Conservation (phyloP, 2,797 vertebrate genomes). For the Mus minutoides region DNA sequence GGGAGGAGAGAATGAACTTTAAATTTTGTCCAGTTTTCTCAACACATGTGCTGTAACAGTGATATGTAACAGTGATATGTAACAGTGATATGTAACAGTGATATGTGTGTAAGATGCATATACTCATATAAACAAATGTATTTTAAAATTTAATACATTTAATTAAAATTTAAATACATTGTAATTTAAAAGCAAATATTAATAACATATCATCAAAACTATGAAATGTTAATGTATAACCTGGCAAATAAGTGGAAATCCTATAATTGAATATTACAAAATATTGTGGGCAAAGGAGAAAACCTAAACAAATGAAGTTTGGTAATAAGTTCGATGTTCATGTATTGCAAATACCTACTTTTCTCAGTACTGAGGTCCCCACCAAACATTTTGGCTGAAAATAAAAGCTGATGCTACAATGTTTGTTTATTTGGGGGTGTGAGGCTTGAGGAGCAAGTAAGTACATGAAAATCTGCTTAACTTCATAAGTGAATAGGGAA, state of each 20-base stretch:
- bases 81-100: too few species aligned
- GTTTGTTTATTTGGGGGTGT: not conserved
- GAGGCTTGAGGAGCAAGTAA: not conserved
- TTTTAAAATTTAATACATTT: too few species aligned
- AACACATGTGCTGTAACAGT: not conserved
- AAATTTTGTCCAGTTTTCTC: not conserved
- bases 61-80: too few species aligned
- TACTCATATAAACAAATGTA: not conserved
- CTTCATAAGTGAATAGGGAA: not conserved
- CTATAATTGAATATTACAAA: not conserved
- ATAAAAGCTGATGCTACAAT: not conserved
- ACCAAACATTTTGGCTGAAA: not conserved
- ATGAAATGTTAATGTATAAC: not conserved
- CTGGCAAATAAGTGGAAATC: not conserved
- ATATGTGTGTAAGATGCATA: not conserved
- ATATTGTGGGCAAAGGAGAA: not conserved
- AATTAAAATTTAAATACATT: too few species aligned
- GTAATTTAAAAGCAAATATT: not conserved
- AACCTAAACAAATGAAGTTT: not conserved
- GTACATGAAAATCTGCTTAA: not conserved
- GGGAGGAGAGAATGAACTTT: not conserved
- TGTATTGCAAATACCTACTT: not conserved
- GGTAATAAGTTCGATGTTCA: not conserved
- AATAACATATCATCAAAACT: not conserved
- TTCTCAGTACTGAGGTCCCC: not conserved